These are phyloP conservation scores for Grapholita molesta DNA, from an alignment of 1,140 invertebrate species.

Conservation along the genomic window DNA sequence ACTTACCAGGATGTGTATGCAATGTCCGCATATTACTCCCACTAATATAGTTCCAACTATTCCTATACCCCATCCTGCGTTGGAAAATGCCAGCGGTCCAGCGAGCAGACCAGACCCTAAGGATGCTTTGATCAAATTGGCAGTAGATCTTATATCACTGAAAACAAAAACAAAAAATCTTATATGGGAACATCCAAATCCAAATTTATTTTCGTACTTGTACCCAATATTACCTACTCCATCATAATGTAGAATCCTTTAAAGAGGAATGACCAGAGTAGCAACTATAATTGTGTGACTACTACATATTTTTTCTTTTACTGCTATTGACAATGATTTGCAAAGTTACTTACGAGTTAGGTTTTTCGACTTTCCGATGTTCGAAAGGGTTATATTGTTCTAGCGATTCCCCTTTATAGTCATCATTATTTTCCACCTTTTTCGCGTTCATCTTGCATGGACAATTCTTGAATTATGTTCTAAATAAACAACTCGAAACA, in stretches of 20 bases:
- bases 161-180: slow-evolving; percentile 35
- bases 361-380: slow-evolving; percentile 80
- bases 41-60: slow-evolving; percentile 84
- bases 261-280: no score
- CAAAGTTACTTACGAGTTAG: slow-evolving; percentile 81
- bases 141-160: slow-evolving; percentile 85
- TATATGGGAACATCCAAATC: no score
- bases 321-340: no score
- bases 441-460: slow-evolving; percentile 2
- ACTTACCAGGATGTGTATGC: slow-evolving; percentile 89
- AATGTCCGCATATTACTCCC: slow-evolving; percentile 88
- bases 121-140: slow-evolving; percentile 91
- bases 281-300: no score
- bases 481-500: slow-evolving; percentile 2
- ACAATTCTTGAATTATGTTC: not conserved
- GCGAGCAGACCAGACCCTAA: slow-evolving; percentile 93
- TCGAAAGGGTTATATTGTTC: slow-evolving; percentile 83
- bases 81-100: slow-evolving; percentile 90
- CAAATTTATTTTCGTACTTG: no score
- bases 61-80: slow-evolving; percentile 88
- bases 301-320: no score
- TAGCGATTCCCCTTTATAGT: slow-evolving; percentile 44
- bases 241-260: no score
- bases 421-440: slow-evolving; percentile 38
- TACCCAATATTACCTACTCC: no score